Base-by-base conservation (phyloP, 1,140 invertebrate species). In the Achatina immaculata region DNA sequence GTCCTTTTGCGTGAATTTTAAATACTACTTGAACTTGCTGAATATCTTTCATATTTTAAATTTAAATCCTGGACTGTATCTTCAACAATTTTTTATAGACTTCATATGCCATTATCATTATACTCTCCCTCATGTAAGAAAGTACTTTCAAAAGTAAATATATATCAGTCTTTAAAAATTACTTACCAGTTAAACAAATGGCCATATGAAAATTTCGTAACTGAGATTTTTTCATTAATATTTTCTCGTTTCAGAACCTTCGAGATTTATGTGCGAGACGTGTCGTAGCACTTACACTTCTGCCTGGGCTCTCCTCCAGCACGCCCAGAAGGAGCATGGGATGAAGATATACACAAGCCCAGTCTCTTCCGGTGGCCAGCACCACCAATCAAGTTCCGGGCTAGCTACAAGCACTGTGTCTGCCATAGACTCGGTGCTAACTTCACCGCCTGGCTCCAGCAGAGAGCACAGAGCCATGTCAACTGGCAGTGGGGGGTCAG, bases 271-370 rank as follows among this genome's bases (percentile, higher is more conserved):
- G 55, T 99, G 98, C 91, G 97, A 95, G 28, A 98, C 97, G 43
- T 99, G 98, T 92, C 97, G 97, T 84, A 94, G 95, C 75, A 94
- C 95, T 58, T 94, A 96, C 74, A 94, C 95, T 84, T 98, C 97
- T 36, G 97, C 98, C 0, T 99, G 97, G 97, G 93, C 95, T 68
- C 93, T 99, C 82, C 93, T 99, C 16, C 97, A 98, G 90, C 98
- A 99, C 89, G 97, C 96, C 31, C 97, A 99, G 91, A 95, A 95
- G 84, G 94, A 95, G 69, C 97, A 99, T 90, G 97, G 97, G 31
- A 95, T 98, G 81, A 96, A 97, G 90, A 96, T 99, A 84, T 99
- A 98, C 92, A 85, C 80, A 68, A 73, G 40, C 62, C 51, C 51
- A 14, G n/a, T 4, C 51, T 62, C 58, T 14, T 11, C 75, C 71